Base-by-base conservation (phyloP, 2,888 invertebrate species). In the Nomada lathburiana region DNA sequence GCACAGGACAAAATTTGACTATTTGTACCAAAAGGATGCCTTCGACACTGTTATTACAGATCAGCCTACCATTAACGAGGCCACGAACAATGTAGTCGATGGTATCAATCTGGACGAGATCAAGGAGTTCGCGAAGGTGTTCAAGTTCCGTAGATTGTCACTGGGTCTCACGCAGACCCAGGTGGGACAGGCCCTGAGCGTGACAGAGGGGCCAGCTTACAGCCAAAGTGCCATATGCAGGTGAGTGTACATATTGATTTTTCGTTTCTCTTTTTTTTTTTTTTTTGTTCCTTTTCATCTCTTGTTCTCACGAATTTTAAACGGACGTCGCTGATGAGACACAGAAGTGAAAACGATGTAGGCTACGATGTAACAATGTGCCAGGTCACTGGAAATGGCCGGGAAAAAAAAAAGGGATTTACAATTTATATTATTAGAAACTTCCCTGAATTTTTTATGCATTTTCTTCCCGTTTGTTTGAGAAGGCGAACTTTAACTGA, bases 211-310 rank as follows among this genome's bases (percentile, higher is more conserved):
- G 73, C 99, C 99, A 50, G 98, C 99, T 69, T 99, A 99, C 94
- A 99, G 98, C 94, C 99, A 99, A 95, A 98, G 98, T 94, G 99
- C 99, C 90, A 99, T 99, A 94, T 99, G 99, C 98, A 98, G 99
- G 99, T 99, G 95, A 95, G 95, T 85, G 73, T 69, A 29, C 64
- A 57, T 52, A 29, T 80, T 68, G 70, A 52, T 16, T n/a, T 23
- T 23, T 23, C 47, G 47, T 62, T 60, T 55, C 76, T 68, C 70
- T 36, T 59, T 59, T 68, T 53, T 23, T 76, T 65, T 71, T 55
- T 50, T 60, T 69, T 67, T 29, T 13, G 16, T 55, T 44, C 23
- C 36, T 23, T n/a, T 59, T 36, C 16, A n/a, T 26, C 55, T 57
- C 26, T 29, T 36, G 29, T n/a, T 50, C 59, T 71, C 57, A 36